Conservation (phyloP, 2,113 vertebrate genomes). For the Piaya cayana region DNA sequence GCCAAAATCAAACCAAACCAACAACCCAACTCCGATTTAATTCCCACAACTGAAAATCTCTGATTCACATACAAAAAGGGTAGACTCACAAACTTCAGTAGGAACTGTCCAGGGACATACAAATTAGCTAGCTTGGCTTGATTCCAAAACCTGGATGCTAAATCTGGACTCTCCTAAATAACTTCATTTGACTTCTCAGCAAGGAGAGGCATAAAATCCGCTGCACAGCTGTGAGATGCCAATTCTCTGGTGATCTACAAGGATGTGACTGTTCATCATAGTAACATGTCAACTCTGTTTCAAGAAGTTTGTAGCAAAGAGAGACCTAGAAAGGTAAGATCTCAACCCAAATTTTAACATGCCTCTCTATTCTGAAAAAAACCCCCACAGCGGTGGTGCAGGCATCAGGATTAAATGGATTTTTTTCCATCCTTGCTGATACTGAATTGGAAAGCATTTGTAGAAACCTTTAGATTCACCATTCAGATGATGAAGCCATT, state of each 20-base stretch:
- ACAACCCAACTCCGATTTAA: slow-evolving; percentile 11
- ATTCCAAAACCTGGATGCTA: background rate
- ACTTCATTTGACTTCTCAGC: background rate
- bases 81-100: background rate
- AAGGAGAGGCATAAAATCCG: background rate
- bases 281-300: background rate
- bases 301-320: background rate
- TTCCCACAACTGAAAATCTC: slow-evolving; percentile 47
- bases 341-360: background rate
- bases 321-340: background rate
- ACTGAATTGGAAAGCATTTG: background rate
- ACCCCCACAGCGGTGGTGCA: background rate
- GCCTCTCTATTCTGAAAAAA: background rate
- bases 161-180: background rate
- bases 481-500: background rate
- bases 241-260: background rate
- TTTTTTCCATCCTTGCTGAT: background rate
- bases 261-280: background rate
- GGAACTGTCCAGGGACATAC: background rate
- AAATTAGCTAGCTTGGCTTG: background rate
- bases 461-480: background rate
- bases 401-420: background rate
- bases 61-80: background rate
- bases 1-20: background rate
- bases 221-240: background rate